phyloP scores from a whole-genome alignment of 2,888 invertebrate genomes.

The Cotesia congregata region DNA sequence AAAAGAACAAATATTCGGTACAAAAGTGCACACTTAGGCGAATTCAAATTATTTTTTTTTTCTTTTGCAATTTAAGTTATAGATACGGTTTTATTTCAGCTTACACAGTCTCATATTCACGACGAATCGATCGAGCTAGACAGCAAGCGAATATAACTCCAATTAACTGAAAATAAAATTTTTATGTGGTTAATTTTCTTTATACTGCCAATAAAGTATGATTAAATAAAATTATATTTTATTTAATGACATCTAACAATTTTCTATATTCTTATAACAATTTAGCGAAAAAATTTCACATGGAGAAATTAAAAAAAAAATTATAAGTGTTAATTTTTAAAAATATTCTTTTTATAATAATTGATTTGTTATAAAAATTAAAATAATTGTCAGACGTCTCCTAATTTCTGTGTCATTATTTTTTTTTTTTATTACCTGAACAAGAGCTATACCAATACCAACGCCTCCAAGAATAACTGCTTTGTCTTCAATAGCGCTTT shows the following conservation, averaged over 20 bases:
- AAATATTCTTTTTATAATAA: neutral
- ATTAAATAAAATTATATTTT: too few species aligned
- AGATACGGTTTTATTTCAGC: constrained; percentile 48
- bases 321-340: too few species aligned
- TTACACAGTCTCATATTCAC: constrained; percentile 91
- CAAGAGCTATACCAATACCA: constrained; percentile 85
- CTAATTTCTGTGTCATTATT: too few species aligned
- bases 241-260: too few species aligned
- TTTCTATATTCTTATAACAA: too few species aligned
- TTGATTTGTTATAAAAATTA: too few species aligned
- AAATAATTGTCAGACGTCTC: too few species aligned
- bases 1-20: constrained; percentile 34
- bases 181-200: neutral
- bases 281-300: too few species aligned
- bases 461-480: constrained; percentile 85
- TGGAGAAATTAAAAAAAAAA: too few species aligned
- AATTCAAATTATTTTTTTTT: constrained; percentile 36
- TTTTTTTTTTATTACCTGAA: constrained; percentile 78
- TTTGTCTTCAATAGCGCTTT: constrained; percentile 78
- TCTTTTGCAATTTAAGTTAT: constrained; percentile 25
- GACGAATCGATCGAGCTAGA: constrained; percentile 91
- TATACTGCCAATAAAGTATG: too few species aligned
- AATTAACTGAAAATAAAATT: constrained; percentile 77
- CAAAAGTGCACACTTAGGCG: constrained; percentile 48
- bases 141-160: constrained; percentile 94